Conservation (phyloP, 2,888 invertebrate species). For the Agonum fuliginosum region DNA sequence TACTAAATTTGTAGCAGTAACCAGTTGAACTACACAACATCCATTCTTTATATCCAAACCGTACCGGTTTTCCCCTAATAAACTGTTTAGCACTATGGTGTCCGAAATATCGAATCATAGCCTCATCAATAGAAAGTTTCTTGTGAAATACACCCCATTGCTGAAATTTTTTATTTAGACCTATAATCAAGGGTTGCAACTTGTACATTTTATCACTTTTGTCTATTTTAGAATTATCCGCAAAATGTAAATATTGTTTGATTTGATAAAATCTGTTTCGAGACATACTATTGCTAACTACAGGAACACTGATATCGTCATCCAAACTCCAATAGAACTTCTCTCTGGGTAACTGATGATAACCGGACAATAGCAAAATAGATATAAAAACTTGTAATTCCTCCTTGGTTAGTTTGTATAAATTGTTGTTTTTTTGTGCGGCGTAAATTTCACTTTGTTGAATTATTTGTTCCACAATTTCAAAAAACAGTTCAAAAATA, state of each 20-base stretch:
- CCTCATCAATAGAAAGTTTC: slow-evolving; percentile 64
- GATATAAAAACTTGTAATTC: not conserved
- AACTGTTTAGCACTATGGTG: slow-evolving; percentile 64
- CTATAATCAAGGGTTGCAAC: slow-evolving; percentile 58
- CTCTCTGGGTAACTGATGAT: slow-evolving; percentile 64
- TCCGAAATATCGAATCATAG: slow-evolving; percentile 65
- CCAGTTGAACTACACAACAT: slow-evolving; percentile 12
- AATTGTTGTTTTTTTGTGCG: slow-evolving; percentile 11
- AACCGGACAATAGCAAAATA: slow-evolving; percentile 61
- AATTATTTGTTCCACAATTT: not conserved
- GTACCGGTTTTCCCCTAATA: too few species aligned
- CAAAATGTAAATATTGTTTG: slow-evolving; percentile 62
- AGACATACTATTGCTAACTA: slow-evolving; percentile 62
- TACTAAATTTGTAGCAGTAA: not conserved
- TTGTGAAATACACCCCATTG: slow-evolving; percentile 63
- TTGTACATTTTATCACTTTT: slow-evolving; percentile 61
- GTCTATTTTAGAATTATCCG: slow-evolving; percentile 62
- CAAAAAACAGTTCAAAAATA: slow-evolving; percentile 14
- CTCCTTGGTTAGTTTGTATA: slow-evolving; percentile 12
- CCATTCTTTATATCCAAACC: slow-evolving; percentile 11
- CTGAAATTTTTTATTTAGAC: slow-evolving; percentile 62
- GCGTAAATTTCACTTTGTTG: not conserved
- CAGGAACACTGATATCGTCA: slow-evolving; percentile 64
- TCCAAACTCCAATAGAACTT: slow-evolving; percentile 65
- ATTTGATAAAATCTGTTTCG: slow-evolving; percentile 61